These are phyloP conservation scores for Antedon bifida DNA, from an alignment of 35 echinoderm and acorn worm genomes.

Conservation along the genomic window DNA sequence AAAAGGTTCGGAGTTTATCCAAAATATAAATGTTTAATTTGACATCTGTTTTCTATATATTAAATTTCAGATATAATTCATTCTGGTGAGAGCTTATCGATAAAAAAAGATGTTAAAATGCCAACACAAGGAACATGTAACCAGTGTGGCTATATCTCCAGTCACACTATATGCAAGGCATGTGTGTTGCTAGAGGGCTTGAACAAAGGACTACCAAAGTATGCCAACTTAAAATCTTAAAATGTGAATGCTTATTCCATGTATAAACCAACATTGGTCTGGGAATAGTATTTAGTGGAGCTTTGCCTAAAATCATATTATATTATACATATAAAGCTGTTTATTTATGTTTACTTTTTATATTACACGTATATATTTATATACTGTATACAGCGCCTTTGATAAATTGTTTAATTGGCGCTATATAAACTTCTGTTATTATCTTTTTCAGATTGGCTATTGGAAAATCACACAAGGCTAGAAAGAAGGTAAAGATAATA, in stretches of 20 bases:
- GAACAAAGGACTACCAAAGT: slow-evolving; percentile 94
- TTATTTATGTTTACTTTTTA: too few relatives aligned
- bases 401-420: background rate
- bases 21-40: too few relatives aligned
- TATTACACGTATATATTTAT: too few relatives aligned
- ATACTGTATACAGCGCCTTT: too few relatives aligned
- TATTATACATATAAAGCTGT: too few relatives aligned
- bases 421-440: background rate
- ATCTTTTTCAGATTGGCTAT: slow-evolving; percentile 39
- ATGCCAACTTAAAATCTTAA: slow-evolving; percentile 3
- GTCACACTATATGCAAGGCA: slow-evolving; percentile 66
- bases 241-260: background rate
- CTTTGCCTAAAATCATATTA: background rate
- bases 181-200: slow-evolving; percentile 74
- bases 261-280: too few relatives aligned
- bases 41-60: background rate
- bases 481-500: slow-evolving; percentile 34
- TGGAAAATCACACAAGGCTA: slow-evolving; percentile 59
- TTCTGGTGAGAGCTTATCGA: slow-evolving; percentile 77
- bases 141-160: slow-evolving; percentile 80
- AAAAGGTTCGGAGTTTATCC: too few relatives aligned
- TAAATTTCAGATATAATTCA: slow-evolving; percentile 77
- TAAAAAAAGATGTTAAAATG: slow-evolving; percentile 96
- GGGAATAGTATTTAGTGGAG: background rate
- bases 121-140: slow-evolving; percentile 67